A percentile compares a stretch with the other conserved stretches of the same genome.
Evolutionary conservation across 2,797 vertebrate species (phyloP).

Genomic region (Phoebastria nigripes): DNA sequence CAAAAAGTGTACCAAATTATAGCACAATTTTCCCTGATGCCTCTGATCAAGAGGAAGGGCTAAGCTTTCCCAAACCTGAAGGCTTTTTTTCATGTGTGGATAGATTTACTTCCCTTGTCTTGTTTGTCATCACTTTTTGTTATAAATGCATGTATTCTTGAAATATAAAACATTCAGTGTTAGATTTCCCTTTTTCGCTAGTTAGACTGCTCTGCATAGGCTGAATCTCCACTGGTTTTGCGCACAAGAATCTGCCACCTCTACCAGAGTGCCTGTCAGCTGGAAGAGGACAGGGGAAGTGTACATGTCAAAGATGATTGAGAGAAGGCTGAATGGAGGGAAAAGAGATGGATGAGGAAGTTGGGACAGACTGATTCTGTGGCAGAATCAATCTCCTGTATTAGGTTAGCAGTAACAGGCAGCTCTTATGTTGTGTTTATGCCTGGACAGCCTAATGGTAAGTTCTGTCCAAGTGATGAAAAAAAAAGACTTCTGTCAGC

Average conservation of each 20-base stretch:
- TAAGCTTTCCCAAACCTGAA: background rate
- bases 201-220: background rate
- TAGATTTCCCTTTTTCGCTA: background rate
- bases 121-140: background rate
- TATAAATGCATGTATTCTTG: background rate
- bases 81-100: background rate
- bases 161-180: background rate
- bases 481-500: background rate
- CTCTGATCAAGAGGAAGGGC: background rate
- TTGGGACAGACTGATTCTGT: background rate
- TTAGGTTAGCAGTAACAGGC: background rate
- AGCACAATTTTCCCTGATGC: background rate
- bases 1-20: background rate
- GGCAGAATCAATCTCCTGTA: background rate
- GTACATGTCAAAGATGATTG: background rate
- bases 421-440: background rate
- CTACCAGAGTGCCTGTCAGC: background rate
- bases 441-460: background rate
- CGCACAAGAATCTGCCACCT: background rate
- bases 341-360: background rate
- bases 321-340: background rate
- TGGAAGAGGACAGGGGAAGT: background rate
- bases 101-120: background rate
- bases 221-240: background rate
- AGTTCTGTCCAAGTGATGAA: background rate